A percentile compares a stretch with the other conserved stretches of the same genome.
phyloP scores from a whole-genome alignment of 2,888 invertebrate genomes.

The Phalera bucephala region DNA sequence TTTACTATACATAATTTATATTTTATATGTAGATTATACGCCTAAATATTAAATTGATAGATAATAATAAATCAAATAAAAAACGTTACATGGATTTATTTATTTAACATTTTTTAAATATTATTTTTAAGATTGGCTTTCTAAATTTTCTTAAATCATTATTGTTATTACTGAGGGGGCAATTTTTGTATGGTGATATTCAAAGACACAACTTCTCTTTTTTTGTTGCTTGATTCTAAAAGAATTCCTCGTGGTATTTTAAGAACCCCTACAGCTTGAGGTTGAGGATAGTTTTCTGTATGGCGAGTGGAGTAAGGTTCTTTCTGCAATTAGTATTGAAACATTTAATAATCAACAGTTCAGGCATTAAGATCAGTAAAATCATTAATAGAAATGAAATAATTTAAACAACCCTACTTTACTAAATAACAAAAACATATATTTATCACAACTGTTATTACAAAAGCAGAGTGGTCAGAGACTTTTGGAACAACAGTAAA shows the following conservation, averaged over 20 bases:
- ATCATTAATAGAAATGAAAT: too few species aligned
- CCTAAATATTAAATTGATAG: slow-evolving; percentile 45
- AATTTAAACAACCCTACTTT: too few species aligned
- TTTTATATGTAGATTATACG: slow-evolving; percentile 68
- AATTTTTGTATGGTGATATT: slow-evolving; percentile 52
- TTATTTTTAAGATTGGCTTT: neutral
- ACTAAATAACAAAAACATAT: too few species aligned
- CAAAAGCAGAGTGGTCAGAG: too few species aligned
- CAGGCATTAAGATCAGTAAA: too few species aligned
- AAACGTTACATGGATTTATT: slow-evolving; percentile 4
- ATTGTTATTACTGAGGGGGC: slow-evolving; percentile 11
- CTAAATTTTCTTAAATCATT: neutral
- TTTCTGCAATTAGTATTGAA: slow-evolving; percentile 37
- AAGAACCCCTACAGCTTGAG: slow-evolving; percentile 42
- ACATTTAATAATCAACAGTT: too few species aligned
- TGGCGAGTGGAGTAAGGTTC: slow-evolving; percentile 10
- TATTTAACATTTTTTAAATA: neutral
- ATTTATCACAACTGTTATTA: too few species aligned
- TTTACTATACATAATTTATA: slow-evolving; percentile 69
- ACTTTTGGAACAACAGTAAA: too few species aligned
- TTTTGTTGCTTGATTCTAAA: slow-evolving; percentile 46
- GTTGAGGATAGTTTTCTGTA: slow-evolving; percentile 10
- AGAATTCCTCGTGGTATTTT: slow-evolving; percentile 53
- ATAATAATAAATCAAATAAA: slow-evolving; percentile 10
- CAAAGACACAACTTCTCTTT: slow-evolving; percentile 46